Conservation (phyloP, 2,797 vertebrate genomes). For the Schizopygopsis malacanthus region DNA sequence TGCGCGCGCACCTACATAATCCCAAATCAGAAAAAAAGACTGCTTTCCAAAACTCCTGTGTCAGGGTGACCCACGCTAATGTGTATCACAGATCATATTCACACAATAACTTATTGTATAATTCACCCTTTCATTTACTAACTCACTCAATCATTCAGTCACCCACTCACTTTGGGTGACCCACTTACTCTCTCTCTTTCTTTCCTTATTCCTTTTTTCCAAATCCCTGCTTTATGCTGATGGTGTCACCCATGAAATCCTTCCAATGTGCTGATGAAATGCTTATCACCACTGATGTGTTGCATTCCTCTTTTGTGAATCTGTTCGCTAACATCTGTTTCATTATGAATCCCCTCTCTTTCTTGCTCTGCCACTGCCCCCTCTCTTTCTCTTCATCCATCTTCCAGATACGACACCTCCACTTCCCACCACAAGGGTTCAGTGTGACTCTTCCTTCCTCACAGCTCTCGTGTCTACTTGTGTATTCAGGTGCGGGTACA, state of each 20-base stretch:
- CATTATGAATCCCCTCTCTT: conserved; percentile 60
- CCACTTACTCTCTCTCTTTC: not conserved
- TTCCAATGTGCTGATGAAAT: conserved; percentile 35
- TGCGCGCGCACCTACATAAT: conserved; percentile 15
- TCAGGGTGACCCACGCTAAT: conserved; percentile 46
- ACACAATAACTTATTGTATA: not conserved
- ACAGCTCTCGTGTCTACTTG: not conserved
- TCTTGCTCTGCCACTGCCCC: conserved; percentile 16
- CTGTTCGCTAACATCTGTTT: conserved; percentile 58
- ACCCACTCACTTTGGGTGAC: not conserved
- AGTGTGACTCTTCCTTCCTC: conserved; percentile 60
- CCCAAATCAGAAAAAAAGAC: conserved; percentile 31
- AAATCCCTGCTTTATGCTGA: conserved; percentile 11
- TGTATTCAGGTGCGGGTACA: conserved; percentile 42
- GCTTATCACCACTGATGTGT: conserved; percentile 59
- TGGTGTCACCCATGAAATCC: conserved; percentile 38
- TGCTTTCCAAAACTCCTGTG: conserved; percentile 19
- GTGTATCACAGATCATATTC: not conserved
- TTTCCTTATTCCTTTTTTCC: not conserved
- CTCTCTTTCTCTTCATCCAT: conserved; percentile 10
- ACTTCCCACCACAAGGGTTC: conserved; percentile 66
- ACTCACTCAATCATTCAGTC: not conserved
- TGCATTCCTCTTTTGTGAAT: conserved; percentile 24
- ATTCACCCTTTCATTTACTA: not conserved
- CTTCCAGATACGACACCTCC: conserved; percentile 1